A percentile compares a stretch with the other conserved stretches of the same genome.
These are phyloP conservation scores for Vultur gryphus DNA, from an alignment of 2,797 vertebrate genomes.

Conservation along the genomic window DNA sequence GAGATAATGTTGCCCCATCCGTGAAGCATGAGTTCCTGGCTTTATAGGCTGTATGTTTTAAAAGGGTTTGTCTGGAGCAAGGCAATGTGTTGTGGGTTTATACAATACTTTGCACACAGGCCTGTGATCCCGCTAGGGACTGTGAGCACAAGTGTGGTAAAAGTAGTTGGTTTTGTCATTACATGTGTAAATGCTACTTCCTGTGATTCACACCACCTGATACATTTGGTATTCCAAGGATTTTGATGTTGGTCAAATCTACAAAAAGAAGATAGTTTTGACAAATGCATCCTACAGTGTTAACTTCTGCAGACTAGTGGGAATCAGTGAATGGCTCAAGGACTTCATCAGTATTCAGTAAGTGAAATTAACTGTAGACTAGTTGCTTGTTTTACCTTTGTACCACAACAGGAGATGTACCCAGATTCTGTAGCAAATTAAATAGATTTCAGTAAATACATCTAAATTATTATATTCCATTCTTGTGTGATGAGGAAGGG, in stretches of 20 bases:
- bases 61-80: background rate
- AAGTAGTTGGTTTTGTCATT: background rate
- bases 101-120: background rate
- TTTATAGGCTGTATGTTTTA: background rate
- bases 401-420: background rate
- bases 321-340: slow-evolving; percentile 77
- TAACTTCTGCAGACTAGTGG: slow-evolving; percentile 82
- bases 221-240: slow-evolving; percentile 74
- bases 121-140: background rate
- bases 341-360: slow-evolving; percentile 83
- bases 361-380: background rate
- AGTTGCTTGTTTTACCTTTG: background rate
- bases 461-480: background rate
- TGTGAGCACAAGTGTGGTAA: background rate
- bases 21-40: background rate
- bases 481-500: background rate
- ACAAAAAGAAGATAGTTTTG: slow-evolving; percentile 85
- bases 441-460: background rate
- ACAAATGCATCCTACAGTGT: slow-evolving; percentile 82
- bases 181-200: background rate
- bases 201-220: background rate
- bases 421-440: background rate
- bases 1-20: background rate
- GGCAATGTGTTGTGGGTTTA: background rate
- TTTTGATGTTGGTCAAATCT: slow-evolving; percentile 86